phyloP scores from a whole-genome alignment of 1,140 invertebrate genomes.

The Zophobas morio region DNA sequence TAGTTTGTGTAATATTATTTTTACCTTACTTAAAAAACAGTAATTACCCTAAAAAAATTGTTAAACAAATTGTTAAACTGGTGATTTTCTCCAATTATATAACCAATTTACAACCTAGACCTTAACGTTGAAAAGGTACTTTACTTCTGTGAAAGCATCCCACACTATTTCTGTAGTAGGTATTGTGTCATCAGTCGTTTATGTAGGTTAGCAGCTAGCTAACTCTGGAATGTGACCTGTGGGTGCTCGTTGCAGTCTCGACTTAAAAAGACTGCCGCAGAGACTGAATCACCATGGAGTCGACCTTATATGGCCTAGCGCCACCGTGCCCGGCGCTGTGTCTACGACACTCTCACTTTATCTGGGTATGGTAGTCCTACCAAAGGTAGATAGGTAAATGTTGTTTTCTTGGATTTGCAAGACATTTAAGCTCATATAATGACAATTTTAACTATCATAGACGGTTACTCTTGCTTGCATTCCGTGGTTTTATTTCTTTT shows the following conservation, averaged over 20 bases:
- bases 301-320: constrained; percentile 46
- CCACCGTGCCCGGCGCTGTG: constrained; percentile 44
- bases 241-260: constrained; percentile 45
- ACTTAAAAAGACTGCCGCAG: constrained; percentile 46
- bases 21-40: no score
- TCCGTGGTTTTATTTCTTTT: no score
- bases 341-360: constrained; percentile 39
- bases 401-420: constrained; percentile 28
- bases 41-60: no score
- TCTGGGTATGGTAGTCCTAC: background rate
- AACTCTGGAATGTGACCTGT: constrained; percentile 47
- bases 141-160: background rate
- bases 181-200: constrained; percentile 47
- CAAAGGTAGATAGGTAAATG: background rate
- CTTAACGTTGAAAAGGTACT: no score
- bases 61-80: no score
- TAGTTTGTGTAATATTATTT: no score
- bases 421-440: constrained; percentile 13
- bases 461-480: no score
- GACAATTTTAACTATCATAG: no score
- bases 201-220: constrained; percentile 44
- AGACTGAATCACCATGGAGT: constrained; percentile 49
- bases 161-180: constrained; percentile 20
- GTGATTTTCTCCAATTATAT: no score
- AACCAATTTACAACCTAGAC: no score